A percentile compares a stretch with the other conserved stretches of the same genome.
phyloP scores from a whole-genome alignment of 2,797 vertebrate genomes.

The Phylloscopus collybita region DNA sequence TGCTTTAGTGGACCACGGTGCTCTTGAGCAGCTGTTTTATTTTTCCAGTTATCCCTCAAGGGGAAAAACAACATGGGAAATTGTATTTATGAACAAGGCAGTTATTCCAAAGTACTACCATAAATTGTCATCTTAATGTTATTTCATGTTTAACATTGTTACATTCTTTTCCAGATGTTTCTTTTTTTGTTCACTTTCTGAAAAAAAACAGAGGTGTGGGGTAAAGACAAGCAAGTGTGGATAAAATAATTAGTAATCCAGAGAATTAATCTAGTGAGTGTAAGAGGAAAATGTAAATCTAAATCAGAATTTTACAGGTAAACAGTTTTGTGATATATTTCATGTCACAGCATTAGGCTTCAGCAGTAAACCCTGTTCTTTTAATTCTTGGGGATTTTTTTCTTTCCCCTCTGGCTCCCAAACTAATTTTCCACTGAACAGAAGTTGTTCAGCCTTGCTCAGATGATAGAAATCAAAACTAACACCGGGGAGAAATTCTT shows the following conservation, averaged over 20 bases:
- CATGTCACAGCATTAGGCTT: neutral
- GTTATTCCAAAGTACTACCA: neutral
- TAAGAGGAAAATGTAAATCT: slow-evolving; percentile 24
- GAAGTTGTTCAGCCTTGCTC: slow-evolving; percentile 14
- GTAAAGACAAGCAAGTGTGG: neutral
- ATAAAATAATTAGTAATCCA: neutral
- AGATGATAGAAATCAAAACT: neutral
- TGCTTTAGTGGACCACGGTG: neutral
- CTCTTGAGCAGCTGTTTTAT: neutral
- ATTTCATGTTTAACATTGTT: neutral
- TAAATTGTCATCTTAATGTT: neutral
- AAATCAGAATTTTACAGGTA: neutral
- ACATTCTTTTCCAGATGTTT: neutral
- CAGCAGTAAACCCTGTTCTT: neutral
- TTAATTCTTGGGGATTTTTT: neutral
- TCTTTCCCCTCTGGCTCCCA: neutral
- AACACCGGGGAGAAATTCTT: neutral
- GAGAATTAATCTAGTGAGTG: neutral
- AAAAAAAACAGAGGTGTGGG: accelerated
- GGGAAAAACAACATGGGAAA: neutral
- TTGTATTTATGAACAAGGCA: neutral
- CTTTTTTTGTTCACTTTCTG: neutral
- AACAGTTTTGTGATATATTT: neutral
- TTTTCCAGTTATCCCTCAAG: neutral
- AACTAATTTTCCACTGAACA: slow-evolving; percentile 21